Conservation (phyloP, 1,140 invertebrate species). For the Riptortus pedestris region DNA sequence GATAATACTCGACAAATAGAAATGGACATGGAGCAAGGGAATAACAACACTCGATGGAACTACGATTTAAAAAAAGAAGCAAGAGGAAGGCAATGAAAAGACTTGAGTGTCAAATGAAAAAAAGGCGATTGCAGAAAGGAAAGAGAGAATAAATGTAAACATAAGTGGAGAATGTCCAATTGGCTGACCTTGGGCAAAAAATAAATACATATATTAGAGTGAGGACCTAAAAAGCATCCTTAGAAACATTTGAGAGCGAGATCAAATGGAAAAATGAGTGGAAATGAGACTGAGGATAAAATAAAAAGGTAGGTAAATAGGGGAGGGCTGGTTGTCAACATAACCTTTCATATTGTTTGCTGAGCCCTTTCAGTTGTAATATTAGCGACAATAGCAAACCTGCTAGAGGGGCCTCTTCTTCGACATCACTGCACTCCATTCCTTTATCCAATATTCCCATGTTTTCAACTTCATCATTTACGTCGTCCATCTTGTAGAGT, state of each 20-base stretch:
- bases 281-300: not conserved
- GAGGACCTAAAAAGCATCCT: not conserved
- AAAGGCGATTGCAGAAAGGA: too few relatives aligned
- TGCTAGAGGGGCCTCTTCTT: conserved; percentile 21
- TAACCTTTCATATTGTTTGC: not conserved
- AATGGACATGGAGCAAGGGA: too few relatives aligned
- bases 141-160: too few relatives aligned
- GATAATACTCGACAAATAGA: too few relatives aligned
- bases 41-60: too few relatives aligned
- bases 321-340: not conserved
- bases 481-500: conserved; percentile 25
- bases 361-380: not conserved
- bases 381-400: conserved; percentile 5
- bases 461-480: conserved; percentile 15
- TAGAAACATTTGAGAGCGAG: not conserved
- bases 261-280: not conserved
- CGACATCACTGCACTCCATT: conserved; percentile 25
- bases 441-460: conserved; percentile 22
- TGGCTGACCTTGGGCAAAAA: too few relatives aligned
- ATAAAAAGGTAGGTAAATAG: not conserved
- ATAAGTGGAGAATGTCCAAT: too few relatives aligned
- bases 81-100: too few relatives aligned
- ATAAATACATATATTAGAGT: not conserved
- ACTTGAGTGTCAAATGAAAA: too few relatives aligned
- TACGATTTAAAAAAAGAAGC: too few relatives aligned